Conservation (phyloP, 2,888 invertebrate species). For the Diadegma fenestrale region DNA sequence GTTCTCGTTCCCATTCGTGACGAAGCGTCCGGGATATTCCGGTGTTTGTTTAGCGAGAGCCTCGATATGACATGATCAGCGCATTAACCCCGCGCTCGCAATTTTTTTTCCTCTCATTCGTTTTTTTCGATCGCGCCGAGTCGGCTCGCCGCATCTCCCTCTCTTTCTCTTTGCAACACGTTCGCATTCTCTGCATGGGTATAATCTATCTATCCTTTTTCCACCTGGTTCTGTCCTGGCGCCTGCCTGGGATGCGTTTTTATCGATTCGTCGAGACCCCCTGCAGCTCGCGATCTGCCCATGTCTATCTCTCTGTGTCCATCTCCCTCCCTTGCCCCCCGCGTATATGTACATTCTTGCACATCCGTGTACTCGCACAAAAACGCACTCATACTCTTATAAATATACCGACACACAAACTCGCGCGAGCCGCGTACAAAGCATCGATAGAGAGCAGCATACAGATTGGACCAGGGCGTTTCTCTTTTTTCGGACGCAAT, state of each 20-base stretch:
- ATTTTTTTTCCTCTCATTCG: slow-evolving; percentile 76
- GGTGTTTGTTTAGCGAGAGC: slow-evolving; percentile 82
- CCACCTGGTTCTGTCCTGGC: slow-evolving; percentile 75
- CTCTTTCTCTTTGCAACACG: slow-evolving; percentile 73
- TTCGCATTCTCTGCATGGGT: slow-evolving; percentile 49
- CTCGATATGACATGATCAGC: slow-evolving; percentile 84
- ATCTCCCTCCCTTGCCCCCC: slow-evolving; percentile 18
- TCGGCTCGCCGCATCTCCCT: slow-evolving; percentile 59
- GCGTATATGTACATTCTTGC: slow-evolving; percentile 43
- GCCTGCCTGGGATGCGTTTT: slow-evolving; percentile 85
- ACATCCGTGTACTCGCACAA: slow-evolving; percentile 71
- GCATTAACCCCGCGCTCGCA: slow-evolving; percentile 83
- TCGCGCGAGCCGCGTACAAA: slow-evolving; percentile 76
- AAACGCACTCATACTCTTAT: slow-evolving; percentile 59
- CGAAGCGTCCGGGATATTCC: slow-evolving; percentile 65
- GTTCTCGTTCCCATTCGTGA: slow-evolving; percentile 40
- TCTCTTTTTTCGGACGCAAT: slow-evolving; percentile 80
- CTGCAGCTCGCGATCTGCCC: slow-evolving; percentile 67
- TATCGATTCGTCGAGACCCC: slow-evolving; percentile 84
- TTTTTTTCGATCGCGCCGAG: slow-evolving; percentile 47
- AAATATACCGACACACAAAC: slow-evolving; percentile 55
- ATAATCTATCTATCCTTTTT: slow-evolving; percentile 59
- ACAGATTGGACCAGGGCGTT: slow-evolving; percentile 83
- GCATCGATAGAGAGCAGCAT: slow-evolving; percentile 83
- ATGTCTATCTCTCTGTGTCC: slow-evolving; percentile 69